Evolutionary conservation across 2,888 invertebrate species (phyloP).

Genomic region (Tromatobia lineatoria): DNA sequence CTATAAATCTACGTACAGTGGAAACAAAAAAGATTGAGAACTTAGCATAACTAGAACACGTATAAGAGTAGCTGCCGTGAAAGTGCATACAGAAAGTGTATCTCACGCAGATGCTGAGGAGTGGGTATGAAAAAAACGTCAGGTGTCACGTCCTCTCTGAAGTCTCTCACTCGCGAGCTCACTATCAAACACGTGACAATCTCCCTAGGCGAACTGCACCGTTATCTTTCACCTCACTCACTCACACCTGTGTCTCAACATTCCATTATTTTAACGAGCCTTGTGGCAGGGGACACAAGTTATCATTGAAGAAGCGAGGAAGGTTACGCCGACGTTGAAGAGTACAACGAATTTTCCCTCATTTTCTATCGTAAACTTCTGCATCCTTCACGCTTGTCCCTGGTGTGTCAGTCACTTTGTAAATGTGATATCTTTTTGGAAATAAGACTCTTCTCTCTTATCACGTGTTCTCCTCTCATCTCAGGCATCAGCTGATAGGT

Average conservation of each 20-base stretch:
- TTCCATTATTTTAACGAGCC: constrained; percentile 39
- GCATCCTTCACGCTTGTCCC: background rate
- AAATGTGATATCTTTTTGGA: constrained; percentile 18
- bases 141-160: constrained; percentile 2
- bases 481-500: background rate
- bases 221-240: background rate
- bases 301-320: background rate
- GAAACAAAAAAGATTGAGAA: constrained; percentile 7
- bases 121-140: background rate
- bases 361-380: background rate
- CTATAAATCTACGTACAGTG: constrained; percentile 8
- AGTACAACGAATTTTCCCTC: background rate
- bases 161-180: background rate
- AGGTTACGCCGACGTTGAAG: background rate
- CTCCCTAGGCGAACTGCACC: constrained; percentile 14
- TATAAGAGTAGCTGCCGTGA: background rate
- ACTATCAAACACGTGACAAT: constrained; percentile 22
- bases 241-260: background rate
- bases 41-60: constrained; percentile 17
- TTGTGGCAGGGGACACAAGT: constrained; percentile 5
- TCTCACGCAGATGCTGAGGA: background rate
- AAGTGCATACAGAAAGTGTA: background rate
- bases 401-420: background rate
- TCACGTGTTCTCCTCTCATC: background rate
- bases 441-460: background rate